A percentile compares a stretch with the other conserved stretches of the same genome.
These are phyloP conservation scores for Tachina grossa DNA, from an alignment of 2,888 invertebrate species.

Conservation along the genomic window DNA sequence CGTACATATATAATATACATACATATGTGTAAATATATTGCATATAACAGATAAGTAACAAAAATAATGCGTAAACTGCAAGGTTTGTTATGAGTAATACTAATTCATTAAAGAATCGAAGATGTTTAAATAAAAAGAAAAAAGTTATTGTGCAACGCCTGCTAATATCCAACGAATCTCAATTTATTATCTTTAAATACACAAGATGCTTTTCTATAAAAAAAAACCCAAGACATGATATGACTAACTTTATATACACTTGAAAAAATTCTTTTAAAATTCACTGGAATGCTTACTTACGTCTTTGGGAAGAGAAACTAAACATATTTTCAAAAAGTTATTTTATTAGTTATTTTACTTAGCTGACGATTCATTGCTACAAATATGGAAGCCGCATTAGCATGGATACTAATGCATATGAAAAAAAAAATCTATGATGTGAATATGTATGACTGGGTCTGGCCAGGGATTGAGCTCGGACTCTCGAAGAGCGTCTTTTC, in stretches of 20 bases:
- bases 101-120: conserved; percentile 29
- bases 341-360: no score
- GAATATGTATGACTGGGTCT: no score
- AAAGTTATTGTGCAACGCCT: conserved; percentile 15
- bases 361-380: no score
- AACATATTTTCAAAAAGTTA: no score
- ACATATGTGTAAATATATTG: not conserved
- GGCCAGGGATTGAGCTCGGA: no score
- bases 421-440: no score
- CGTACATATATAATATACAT: not conserved
- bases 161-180: conserved; percentile 51
- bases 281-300: conserved; percentile 35
- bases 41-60: conserved; percentile 12
- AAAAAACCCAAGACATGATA: not conserved
- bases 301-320: not conserved
- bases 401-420: no score
- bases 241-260: conserved; percentile 39
- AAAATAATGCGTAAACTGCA: conserved; percentile 35
- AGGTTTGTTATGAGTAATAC: conserved; percentile 40
- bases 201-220: conserved; percentile 13
- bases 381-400: no score
- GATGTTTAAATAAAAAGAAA: conserved; percentile 24
- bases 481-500: no score
- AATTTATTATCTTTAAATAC: conserved; percentile 47
- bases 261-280: conserved; percentile 39